Evolutionary conservation across 92 coral and sea anemone genomes (phyloP).

Genomic region (Actinostola sp.): DNA sequence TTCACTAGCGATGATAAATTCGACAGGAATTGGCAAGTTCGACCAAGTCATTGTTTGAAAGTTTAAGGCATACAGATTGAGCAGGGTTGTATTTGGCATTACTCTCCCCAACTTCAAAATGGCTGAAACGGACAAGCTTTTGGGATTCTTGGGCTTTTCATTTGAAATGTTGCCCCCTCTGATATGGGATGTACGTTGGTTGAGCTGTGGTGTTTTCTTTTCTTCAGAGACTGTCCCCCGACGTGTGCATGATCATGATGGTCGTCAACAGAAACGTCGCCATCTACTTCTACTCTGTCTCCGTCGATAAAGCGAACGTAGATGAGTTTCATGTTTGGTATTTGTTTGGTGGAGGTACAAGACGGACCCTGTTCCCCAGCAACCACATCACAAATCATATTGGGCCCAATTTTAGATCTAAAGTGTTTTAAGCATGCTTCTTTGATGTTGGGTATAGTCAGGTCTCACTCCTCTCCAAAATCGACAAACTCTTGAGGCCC

Average conservation of each 20-base stretch:
- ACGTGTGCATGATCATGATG: neutral
- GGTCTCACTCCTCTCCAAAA: too few relatives aligned
- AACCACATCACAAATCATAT: slow-evolving; percentile 25
- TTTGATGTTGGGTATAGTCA: slow-evolving; percentile 10
- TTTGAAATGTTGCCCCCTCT: slow-evolving; percentile 10
- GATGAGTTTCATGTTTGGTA: slow-evolving; percentile 50
- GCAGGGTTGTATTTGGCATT: slow-evolving; percentile 37
- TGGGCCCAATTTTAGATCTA: slow-evolving; percentile 1
- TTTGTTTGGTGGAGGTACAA: slow-evolving; percentile 36
- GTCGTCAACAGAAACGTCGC: too few relatives aligned
- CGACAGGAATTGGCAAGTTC: slow-evolving; percentile 42
- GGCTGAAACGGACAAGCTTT: slow-evolving; percentile 46
- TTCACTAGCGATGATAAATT: slow-evolving; percentile 55
- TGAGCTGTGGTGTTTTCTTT: slow-evolving; percentile 25
- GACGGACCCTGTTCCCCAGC: slow-evolving; percentile 61
- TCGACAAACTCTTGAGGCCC: too few relatives aligned
- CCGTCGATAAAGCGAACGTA: slow-evolving; percentile 56
- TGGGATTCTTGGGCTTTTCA: slow-evolving; percentile 49
- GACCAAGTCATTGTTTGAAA: slow-evolving; percentile 60
- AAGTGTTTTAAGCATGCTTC: slow-evolving; percentile 17
- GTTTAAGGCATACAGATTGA: slow-evolving; percentile 58
- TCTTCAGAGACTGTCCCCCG: slow-evolving; percentile 7
- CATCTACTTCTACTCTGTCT: too few relatives aligned
- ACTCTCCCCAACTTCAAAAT: slow-evolving; percentile 68
- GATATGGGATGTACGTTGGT: neutral